These are phyloP conservation scores for Sesamia nonagrioides DNA, from an alignment of 1,140 invertebrate genomes.

Conservation along the genomic window DNA sequence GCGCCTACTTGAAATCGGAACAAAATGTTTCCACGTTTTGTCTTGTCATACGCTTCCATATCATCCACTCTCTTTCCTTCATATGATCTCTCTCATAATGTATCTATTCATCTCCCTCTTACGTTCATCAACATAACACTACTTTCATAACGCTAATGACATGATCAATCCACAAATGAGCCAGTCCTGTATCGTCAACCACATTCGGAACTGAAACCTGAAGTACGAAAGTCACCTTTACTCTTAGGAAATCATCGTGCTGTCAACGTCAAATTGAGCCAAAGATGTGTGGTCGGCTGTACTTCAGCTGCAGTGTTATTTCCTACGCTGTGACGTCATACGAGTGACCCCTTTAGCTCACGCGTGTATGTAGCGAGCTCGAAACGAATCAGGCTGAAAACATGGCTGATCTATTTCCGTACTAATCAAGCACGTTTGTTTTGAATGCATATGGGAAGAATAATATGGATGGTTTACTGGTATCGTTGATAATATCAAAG, in stretches of 20 bases:
- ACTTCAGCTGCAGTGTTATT: conserved; percentile 30
- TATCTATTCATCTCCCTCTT: background rate
- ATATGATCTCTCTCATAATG: too few relatives aligned
- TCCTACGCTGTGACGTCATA: conserved; percentile 26
- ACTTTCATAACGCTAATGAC: background rate
- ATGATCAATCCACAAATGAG: background rate
- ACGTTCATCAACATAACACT: background rate
- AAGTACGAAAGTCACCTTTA: background rate
- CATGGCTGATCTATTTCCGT: conserved; percentile 3
- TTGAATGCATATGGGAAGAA: background rate
- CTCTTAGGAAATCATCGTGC: background rate
- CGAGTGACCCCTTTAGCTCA: conserved; percentile 13
- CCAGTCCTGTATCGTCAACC: background rate
- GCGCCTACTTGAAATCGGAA: too few relatives aligned
- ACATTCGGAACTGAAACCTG: background rate
- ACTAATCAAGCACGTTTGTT: background rate
- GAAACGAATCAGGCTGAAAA: conserved; percentile 29
- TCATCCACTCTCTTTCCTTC: too few relatives aligned
- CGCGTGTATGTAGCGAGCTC: background rate
- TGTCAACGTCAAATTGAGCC: background rate
- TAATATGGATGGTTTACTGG: background rate
- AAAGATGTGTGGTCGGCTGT: background rate
- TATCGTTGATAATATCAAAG: too few relatives aligned
- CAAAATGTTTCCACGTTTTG: too few relatives aligned
- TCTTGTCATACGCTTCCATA: too few relatives aligned